Evolutionary conservation across 2,888 invertebrate species (phyloP).

Genomic region (Lasioglossum pauxillum): DNA sequence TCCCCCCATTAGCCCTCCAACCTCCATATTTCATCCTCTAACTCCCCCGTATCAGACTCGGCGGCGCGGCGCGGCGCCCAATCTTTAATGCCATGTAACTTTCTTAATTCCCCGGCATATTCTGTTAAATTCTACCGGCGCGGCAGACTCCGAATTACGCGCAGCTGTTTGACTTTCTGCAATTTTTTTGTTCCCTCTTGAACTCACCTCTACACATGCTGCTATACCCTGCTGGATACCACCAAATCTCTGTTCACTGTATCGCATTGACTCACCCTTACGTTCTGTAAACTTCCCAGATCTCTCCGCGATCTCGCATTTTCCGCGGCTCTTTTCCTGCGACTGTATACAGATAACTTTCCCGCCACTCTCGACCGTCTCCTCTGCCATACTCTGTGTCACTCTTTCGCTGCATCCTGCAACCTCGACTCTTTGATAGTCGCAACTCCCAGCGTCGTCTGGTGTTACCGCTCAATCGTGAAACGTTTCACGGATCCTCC

Average conservation of each 20-base stretch:
- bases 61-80: background rate
- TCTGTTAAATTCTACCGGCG: background rate
- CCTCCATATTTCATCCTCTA: slow-evolving; percentile 1
- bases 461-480: background rate
- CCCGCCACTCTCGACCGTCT: background rate
- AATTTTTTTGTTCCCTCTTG: background rate
- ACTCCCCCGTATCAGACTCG: background rate
- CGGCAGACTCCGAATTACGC: background rate
- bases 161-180: background rate
- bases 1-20: background rate
- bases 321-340: background rate
- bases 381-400: background rate
- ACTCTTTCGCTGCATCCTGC: background rate
- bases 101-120: background rate
- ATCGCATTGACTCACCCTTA: background rate
- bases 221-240: background rate
- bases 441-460: background rate
- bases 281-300: slow-evolving; percentile 5
- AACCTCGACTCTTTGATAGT: slow-evolving; percentile 1
- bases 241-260: background rate
- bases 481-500: background rate
- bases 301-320: background rate
- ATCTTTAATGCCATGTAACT: slow-evolving; percentile 6
- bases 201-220: background rate
- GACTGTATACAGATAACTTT: slow-evolving; percentile 1